These are phyloP conservation scores for Tyrannus savana DNA, from an alignment of 2,113 vertebrate genomes.

Conservation along the genomic window DNA sequence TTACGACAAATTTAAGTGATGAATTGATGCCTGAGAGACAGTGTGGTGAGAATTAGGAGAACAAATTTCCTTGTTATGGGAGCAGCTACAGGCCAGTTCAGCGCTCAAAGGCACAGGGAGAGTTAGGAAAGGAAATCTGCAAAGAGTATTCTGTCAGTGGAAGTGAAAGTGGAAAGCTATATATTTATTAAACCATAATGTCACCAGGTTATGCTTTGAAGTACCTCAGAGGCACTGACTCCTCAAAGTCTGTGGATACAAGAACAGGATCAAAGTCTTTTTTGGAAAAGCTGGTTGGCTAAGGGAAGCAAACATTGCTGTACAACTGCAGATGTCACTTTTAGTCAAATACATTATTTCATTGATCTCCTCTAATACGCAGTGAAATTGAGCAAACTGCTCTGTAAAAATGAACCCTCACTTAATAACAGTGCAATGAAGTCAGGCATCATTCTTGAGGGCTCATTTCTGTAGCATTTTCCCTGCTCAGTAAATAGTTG, in stretches of 20 bases:
- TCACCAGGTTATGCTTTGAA: constrained; percentile 55
- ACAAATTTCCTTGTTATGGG: constrained; percentile 62
- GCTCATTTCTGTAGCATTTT: not conserved
- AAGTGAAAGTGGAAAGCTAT: constrained; percentile 50
- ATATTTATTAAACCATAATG: constrained; percentile 69
- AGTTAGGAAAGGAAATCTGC: constrained; percentile 58
- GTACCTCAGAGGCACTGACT: constrained; percentile 26
- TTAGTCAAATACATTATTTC: constrained; percentile 28
- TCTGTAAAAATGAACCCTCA: constrained; percentile 4
- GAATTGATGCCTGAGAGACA: constrained; percentile 70
- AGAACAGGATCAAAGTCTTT: constrained; percentile 47
- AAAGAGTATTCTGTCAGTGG: constrained; percentile 58
- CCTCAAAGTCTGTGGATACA: constrained; percentile 25
- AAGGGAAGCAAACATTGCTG: constrained; percentile 44
- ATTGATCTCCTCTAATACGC: constrained; percentile 8
- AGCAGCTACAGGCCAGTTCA: constrained; percentile 64
- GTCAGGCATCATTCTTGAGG: not conserved
- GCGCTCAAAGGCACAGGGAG: constrained; percentile 63
- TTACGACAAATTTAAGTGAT: constrained; percentile 74
- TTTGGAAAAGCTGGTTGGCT: not conserved
- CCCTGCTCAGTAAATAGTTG: not conserved
- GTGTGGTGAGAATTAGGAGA: constrained; percentile 62
- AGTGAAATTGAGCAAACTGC: constrained; percentile 13
- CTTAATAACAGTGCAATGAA: constrained; percentile 2
- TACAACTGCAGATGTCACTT: not conserved